A percentile compares a stretch with the other conserved stretches of the same genome.
Evolutionary conservation across 2,888 invertebrate genomes (phyloP).

Genomic region (Carterocephalus palaemon): DNA sequence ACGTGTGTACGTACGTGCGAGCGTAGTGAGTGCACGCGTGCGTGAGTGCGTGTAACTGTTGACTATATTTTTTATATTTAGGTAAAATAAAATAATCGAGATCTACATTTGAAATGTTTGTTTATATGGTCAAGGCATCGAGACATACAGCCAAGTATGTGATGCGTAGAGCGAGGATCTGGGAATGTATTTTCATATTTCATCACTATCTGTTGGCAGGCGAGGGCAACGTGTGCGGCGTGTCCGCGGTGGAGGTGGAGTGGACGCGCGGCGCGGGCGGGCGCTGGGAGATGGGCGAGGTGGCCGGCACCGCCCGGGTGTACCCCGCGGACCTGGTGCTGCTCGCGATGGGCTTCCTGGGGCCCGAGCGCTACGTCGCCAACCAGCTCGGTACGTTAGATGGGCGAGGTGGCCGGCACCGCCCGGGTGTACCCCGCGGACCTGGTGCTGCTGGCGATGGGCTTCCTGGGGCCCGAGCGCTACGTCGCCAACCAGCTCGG

Average conservation of each 20-base stretch:
- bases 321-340: conserved; percentile 94
- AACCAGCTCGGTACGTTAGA: conserved; percentile 84
- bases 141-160: too few relatives aligned
- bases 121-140: too few relatives aligned
- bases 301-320: conserved; percentile 86
- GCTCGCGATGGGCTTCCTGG: conserved; percentile 99
- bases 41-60: too few relatives aligned
- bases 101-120: too few relatives aligned
- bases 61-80: too few relatives aligned
- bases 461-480: conserved; percentile 97
- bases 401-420: conserved; percentile 86
- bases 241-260: conserved; percentile 92
- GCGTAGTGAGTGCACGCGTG: too few relatives aligned
- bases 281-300: conserved; percentile 95
- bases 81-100: too few relatives aligned
- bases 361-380: conserved; percentile 94
- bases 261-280: conserved; percentile 96
- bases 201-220: conserved; percentile 50
- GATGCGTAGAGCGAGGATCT: too few relatives aligned
- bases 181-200: too few relatives aligned
- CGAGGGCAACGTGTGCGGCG: conserved; percentile 92
- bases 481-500: conserved; percentile 88
- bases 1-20: too few relatives aligned
- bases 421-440: conserved; percentile 88
- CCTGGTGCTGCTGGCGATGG: conserved; percentile 97